Conservation (phyloP, 2,113 vertebrate genomes). For the Hydropotes inermis region DNA sequence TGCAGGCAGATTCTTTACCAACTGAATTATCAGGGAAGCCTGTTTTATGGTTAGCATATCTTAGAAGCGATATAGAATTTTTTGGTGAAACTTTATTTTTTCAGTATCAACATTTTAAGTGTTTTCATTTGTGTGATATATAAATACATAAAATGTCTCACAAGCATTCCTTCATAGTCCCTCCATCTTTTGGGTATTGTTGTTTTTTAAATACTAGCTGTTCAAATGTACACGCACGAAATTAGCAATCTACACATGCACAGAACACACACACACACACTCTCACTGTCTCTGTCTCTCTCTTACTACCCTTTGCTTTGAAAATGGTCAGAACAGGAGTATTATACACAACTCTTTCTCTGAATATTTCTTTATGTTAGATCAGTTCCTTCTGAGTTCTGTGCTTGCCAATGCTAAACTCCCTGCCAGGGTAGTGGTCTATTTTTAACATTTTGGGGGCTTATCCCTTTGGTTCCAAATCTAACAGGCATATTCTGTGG, state of each 20-base stretch:
- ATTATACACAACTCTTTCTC: constrained; percentile 25
- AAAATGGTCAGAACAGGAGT: constrained; percentile 59
- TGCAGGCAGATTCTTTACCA: not conserved
- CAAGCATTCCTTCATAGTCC: not conserved
- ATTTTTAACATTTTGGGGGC: constrained; percentile 71
- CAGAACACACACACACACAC: not conserved
- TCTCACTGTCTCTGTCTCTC: not conserved
- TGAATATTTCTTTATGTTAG: constrained; percentile 56
- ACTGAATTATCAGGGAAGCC: not conserved
- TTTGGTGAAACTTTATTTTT: constrained; percentile 11
- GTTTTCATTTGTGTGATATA: constrained; percentile 29
- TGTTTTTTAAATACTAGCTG: not conserved
- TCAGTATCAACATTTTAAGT: constrained; percentile 18
- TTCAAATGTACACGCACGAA: not conserved
- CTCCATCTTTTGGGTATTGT: not conserved
- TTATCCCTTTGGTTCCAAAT: constrained; percentile 46
- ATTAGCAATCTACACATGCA: not conserved
- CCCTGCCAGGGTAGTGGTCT: constrained; percentile 65
- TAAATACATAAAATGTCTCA: not conserved
- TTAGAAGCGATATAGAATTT: not conserved
- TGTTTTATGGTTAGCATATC: not conserved
- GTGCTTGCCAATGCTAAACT: constrained; percentile 62
- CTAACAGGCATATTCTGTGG: constrained; percentile 10
- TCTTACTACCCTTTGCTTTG: not conserved
- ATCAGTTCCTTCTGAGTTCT: constrained; percentile 50